Evolutionary conservation across 2,797 vertebrate genomes (phyloP).

Genomic region (Sebastes steindachneri): DNA sequence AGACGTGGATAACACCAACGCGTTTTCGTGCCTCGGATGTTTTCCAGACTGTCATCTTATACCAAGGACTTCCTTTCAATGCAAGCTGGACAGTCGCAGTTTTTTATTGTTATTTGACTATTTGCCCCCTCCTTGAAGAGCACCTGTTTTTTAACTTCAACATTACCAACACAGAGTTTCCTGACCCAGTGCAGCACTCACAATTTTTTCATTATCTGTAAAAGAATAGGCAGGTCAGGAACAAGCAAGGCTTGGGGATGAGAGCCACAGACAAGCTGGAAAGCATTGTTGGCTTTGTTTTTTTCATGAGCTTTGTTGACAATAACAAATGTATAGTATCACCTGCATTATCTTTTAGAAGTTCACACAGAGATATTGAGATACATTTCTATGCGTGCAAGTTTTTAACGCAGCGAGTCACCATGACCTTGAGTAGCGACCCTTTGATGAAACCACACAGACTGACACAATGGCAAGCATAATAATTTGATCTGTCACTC

Average conservation of each 20-base stretch:
- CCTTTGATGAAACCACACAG: neutral
- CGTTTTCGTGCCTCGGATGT: too few relatives aligned
- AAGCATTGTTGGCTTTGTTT: neutral
- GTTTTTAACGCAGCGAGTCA: conserved; percentile 1
- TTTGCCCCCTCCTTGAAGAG: too few relatives aligned
- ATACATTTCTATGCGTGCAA: neutral
- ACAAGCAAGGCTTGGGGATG: neutral
- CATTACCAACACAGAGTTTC: too few relatives aligned
- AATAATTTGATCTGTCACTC: neutral
- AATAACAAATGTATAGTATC: neutral
- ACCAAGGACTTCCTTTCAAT: too few relatives aligned
- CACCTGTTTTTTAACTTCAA: too few relatives aligned
- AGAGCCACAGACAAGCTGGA: neutral
- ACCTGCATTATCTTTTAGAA: neutral
- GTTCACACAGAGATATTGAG: neutral
- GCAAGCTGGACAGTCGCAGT: too few relatives aligned
- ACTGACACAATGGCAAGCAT: neutral
- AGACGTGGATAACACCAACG: too few relatives aligned
- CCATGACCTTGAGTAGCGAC: neutral
- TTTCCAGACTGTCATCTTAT: too few relatives aligned
- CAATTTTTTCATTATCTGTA: too few relatives aligned
- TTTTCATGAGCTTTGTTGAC: neutral
- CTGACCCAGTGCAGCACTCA: too few relatives aligned
- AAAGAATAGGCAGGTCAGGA: neutral
- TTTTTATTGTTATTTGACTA: too few relatives aligned